phyloP scores from a whole-genome alignment of 1,140 invertebrate species.

The Drepana arcuata region DNA sequence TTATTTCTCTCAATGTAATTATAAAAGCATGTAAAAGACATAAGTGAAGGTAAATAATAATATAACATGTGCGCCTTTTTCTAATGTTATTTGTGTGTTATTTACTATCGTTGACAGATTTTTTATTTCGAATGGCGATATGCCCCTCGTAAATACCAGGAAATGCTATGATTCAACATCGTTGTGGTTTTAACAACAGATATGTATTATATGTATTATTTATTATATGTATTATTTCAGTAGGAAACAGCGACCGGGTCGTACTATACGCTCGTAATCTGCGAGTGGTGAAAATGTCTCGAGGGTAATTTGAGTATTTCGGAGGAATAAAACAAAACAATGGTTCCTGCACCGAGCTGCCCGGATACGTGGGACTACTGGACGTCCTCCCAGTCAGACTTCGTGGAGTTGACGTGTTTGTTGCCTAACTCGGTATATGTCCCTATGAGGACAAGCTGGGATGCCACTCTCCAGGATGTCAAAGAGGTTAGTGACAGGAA shows the following conservation, averaged over 20 bases:
- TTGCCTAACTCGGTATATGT: constrained; percentile 90
- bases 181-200: constrained; percentile 40
- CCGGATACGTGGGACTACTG: constrained; percentile 77
- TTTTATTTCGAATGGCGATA: constrained; percentile 65
- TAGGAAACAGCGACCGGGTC: constrained; percentile 29
- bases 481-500: constrained; percentile 80
- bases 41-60: constrained; percentile 40
- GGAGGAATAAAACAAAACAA: constrained; percentile 61
- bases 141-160: constrained; percentile 67
- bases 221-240: constrained; percentile 44
- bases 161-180: constrained; percentile 71
- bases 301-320: constrained; percentile 43
- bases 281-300: constrained; percentile 54
- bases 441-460: constrained; percentile 77
- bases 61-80: constrained; percentile 19
- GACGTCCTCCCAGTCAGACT: constrained; percentile 73
- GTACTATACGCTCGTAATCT: too few species aligned
- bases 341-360: constrained; percentile 77
- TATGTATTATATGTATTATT: constrained; percentile 36
- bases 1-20: constrained; percentile 21
- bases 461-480: constrained; percentile 84
- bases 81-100: constrained; percentile 53
- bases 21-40: too few species aligned
- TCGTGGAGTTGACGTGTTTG: constrained; percentile 83
- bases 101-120: constrained; percentile 45